Percentiles rank a stretch among this genome's conserved stretches.
These are phyloP conservation scores for Gambusia yucatana DNA, from an alignment of 2,797 vertebrate genomes.

Conservation along the genomic window DNA sequence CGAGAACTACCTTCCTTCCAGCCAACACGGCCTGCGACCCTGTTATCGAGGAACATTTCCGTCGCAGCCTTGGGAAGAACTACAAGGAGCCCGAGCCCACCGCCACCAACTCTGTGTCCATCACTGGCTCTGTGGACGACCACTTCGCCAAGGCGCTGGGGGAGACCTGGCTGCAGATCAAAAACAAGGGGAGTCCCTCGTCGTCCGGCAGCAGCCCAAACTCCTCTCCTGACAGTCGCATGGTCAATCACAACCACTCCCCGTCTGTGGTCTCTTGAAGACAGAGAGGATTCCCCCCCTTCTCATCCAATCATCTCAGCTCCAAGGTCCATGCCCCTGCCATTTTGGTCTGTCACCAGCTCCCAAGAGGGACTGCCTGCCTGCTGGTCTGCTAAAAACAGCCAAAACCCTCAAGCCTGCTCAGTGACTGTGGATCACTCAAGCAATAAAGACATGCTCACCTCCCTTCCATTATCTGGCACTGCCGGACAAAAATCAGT, in stretches of 20 bases:
- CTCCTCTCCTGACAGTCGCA: conserved; percentile 91
- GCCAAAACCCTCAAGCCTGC: conserved; percentile 41
- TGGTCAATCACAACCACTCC: conserved; percentile 95
- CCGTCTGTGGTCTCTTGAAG: conserved; percentile 95
- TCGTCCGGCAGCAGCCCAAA: conserved; percentile 90
- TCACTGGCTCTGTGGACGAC: conserved; percentile 97
- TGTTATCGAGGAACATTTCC: conserved; percentile 98
- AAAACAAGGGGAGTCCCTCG: conserved; percentile 92
- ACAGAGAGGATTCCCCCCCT: conserved; percentile 19
- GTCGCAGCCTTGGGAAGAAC: conserved; percentile 96
- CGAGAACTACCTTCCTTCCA: conserved; percentile 40
- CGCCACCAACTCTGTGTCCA: conserved; percentile 95
- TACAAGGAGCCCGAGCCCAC: conserved; percentile 96
- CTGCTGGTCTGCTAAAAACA: conserved; percentile 63
- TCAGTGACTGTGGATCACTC: conserved; percentile 49
- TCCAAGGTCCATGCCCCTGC: conserved; percentile 38
- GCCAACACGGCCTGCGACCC: conserved; percentile 90
- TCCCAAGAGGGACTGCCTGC: conserved; percentile 61
- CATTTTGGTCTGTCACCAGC: conserved; percentile 63
- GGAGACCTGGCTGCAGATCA: conserved; percentile 97
- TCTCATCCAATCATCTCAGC: conserved; percentile 32
- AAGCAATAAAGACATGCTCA: conserved; percentile 60
- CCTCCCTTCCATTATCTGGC: conserved; percentile 34
- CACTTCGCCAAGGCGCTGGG: conserved; percentile 98
- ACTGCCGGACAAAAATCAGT: conserved; percentile 35